These are phyloP conservation scores for Thymelicus acteon DNA, from an alignment of 2,888 invertebrate species.

Conservation along the genomic window DNA sequence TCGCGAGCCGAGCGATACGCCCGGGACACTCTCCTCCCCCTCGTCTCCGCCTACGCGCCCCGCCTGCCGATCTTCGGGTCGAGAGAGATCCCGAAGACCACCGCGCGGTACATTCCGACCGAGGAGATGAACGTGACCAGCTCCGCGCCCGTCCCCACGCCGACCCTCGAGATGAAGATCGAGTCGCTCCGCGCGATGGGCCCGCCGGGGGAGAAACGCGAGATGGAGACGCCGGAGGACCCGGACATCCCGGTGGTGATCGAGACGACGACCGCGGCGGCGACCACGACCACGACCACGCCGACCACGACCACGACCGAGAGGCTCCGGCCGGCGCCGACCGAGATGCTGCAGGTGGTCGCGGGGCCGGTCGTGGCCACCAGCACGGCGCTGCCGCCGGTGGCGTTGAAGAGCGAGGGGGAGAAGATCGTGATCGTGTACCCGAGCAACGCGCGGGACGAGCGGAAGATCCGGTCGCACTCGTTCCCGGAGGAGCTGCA, in stretches of 20 bases:
- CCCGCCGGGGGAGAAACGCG: constrained; percentile 73
- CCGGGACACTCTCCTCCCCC: constrained; percentile 89
- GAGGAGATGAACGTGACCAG: constrained; percentile 67
- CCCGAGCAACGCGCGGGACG: constrained; percentile 79
- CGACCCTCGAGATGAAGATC: constrained; percentile 81
- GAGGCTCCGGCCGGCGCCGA: constrained; percentile 63
- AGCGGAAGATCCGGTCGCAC: constrained; percentile 78
- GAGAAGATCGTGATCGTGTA: constrained; percentile 81
- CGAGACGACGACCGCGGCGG: constrained; percentile 59
- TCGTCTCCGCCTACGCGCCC: constrained; percentile 92
- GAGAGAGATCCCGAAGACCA: constrained; percentile 74
- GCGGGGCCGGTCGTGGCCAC: constrained; percentile 65
- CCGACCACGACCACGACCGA: constrained; percentile 62
- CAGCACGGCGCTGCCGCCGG: constrained; percentile 75
- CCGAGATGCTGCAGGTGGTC: constrained; percentile 68
- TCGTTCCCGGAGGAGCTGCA: constrained; percentile 80
- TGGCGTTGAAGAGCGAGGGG: constrained; percentile 71
- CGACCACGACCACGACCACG: constrained; percentile 53
- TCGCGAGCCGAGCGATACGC: constrained; percentile 93
- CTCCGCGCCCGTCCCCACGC: constrained; percentile 73
- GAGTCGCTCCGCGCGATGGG: constrained; percentile 71
- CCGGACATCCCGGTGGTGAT: constrained; percentile 66
- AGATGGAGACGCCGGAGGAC: constrained; percentile 71
- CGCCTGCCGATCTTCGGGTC: constrained; percentile 86
- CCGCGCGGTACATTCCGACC: constrained; percentile 87